Percentiles rank a stretch among this genome's conserved stretches.
Evolutionary conservation across 2,113 vertebrate genomes (phyloP).

Genomic region (Stigmatopora argus): DNA sequence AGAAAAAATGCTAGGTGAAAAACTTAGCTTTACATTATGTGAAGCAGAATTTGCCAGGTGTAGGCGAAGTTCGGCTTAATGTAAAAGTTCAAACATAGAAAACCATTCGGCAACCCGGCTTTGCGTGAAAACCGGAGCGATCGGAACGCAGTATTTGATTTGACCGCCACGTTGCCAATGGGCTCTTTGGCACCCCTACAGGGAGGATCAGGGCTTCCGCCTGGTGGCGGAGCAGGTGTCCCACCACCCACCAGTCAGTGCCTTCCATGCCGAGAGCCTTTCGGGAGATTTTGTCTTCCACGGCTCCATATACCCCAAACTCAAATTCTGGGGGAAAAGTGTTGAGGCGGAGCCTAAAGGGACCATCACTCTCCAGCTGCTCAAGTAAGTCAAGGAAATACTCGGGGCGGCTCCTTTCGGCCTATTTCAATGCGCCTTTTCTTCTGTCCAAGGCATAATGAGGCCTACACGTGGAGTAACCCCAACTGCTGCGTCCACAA

Average conservation of each 20-base stretch:
- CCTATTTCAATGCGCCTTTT: neutral
- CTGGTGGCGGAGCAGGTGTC: constrained; percentile 61
- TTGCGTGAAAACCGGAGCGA: too few relatives aligned
- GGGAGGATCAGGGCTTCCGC: constrained; percentile 56
- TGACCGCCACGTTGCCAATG: neutral
- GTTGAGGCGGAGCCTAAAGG: constrained; percentile 61
- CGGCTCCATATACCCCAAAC: constrained; percentile 63
- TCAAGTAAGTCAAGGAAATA: constrained; percentile 42
- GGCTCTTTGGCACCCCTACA: neutral
- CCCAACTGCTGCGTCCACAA: constrained; percentile 62
- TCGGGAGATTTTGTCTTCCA: constrained; percentile 56
- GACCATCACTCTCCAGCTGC: constrained; percentile 58
- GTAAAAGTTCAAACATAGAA: too few relatives aligned
- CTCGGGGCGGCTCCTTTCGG: too few relatives aligned
- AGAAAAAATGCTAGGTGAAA: too few relatives aligned
- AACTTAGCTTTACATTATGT: too few relatives aligned
- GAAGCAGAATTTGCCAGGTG: too few relatives aligned
- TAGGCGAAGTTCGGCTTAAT: too few relatives aligned
- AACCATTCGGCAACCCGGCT: neutral
- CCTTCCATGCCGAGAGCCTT: constrained; percentile 61
- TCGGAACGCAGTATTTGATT: neutral
- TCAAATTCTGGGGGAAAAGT: constrained; percentile 63
- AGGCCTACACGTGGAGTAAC: constrained; percentile 62
- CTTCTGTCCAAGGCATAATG: constrained; percentile 36
- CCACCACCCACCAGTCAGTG: constrained; percentile 62